These are phyloP conservation scores for Periophthalmus modestus DNA, from an alignment of 2,113 vertebrate species.

Conservation along the genomic window DNA sequence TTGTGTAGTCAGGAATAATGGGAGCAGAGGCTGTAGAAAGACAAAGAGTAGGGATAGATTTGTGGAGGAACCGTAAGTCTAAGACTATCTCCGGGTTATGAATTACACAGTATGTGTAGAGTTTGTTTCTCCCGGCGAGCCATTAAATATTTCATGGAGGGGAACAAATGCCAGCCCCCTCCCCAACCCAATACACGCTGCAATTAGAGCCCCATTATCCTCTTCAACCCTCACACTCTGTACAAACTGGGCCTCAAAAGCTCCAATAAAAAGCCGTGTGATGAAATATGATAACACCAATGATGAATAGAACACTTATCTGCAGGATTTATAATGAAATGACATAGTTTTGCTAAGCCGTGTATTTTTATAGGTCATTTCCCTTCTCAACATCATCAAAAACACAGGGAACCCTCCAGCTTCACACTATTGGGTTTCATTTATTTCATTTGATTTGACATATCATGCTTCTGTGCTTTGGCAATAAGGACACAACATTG, in stretches of 20 bases:
- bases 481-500: conserved; percentile 97
- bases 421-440: conserved; percentile 84
- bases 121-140: conserved; percentile 72
- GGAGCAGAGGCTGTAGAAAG: conserved; percentile 28
- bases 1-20: conserved; percentile 53
- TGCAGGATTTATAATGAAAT: conserved; percentile 61
- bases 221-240: conserved; percentile 58
- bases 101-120: conserved; percentile 72
- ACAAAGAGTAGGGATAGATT: conserved; percentile 59
- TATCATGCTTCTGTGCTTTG: conserved; percentile 94
- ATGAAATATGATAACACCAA: conserved; percentile 67
- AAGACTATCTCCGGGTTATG: conserved; percentile 69
- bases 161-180: conserved; percentile 64
- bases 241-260: conserved; percentile 67
- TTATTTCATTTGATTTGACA: conserved; percentile 94
- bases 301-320: conserved; percentile 58
- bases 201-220: conserved; percentile 74
- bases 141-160: conserved; percentile 81
- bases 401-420: conserved; percentile 60
- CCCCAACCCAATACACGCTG: conserved; percentile 59
- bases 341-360: conserved; percentile 50
- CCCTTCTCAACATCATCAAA: conserved; percentile 45
- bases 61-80: conserved; percentile 49
- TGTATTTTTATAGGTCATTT: conserved; percentile 64
- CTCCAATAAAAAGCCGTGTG: conserved; percentile 63